Evolutionary conservation across 2,113 vertebrate genomes (phyloP).

Genomic region (Rhinopomastus cyanomelas): DNA sequence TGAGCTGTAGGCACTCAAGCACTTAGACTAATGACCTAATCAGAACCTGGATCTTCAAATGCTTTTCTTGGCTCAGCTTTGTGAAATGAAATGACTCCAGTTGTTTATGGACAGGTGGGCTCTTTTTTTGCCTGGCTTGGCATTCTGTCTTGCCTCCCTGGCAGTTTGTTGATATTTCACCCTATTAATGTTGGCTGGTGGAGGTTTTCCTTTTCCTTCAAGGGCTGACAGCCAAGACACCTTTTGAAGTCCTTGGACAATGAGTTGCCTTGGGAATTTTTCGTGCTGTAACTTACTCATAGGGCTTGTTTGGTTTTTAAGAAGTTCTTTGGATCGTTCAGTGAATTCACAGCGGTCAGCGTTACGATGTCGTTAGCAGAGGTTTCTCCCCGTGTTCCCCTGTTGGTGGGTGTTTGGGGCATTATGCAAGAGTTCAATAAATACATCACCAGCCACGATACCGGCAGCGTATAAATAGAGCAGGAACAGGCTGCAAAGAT

Average conservation of each 20-base stretch:
- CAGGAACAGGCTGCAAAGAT: not conserved
- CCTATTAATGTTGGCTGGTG: slow-evolving; percentile 15
- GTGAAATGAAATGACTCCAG: not conserved
- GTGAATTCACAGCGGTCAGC: not conserved
- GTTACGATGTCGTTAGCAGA: slow-evolving; percentile 18
- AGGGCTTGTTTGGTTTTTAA: not conserved
- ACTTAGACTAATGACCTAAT: not conserved
- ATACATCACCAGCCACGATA: slow-evolving; percentile 23
- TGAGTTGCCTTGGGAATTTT: slow-evolving; percentile 33
- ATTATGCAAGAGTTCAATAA: slow-evolving; percentile 29
- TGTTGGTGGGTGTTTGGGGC: not conserved
- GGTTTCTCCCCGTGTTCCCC: not conserved
- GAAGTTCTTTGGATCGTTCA: not conserved
- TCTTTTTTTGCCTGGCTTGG: not conserved
- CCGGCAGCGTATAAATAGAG: slow-evolving; percentile 22
- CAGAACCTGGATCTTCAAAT: slow-evolving; percentile 5
- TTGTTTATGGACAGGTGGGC: slow-evolving; percentile 4
- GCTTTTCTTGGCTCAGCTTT: slow-evolving; percentile 25
- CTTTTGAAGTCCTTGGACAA: slow-evolving; percentile 49
- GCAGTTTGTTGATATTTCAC: slow-evolving; percentile 11
- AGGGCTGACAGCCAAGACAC: slow-evolving; percentile 23
- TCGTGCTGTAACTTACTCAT: slow-evolving; percentile 4
- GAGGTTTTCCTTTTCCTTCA: not conserved
- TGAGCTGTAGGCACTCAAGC: not conserved
- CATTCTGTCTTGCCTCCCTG: not conserved